phyloP scores from a whole-genome alignment of 1,140 invertebrate genomes.

The Drosophila asahinai region DNA sequence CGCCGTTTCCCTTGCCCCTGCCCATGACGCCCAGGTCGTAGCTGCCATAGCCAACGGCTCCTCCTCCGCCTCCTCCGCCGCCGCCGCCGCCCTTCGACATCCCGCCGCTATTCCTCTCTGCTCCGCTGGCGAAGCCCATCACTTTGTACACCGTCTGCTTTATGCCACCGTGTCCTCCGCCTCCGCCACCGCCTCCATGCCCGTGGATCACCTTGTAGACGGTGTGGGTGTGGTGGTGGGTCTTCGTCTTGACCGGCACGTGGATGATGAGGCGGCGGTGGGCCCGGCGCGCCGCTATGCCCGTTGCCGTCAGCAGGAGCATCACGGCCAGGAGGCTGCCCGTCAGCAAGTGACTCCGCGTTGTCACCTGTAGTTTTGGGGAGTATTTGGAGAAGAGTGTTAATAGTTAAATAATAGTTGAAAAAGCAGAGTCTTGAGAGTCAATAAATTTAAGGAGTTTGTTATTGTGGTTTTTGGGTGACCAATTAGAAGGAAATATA shows the following conservation, averaged over 20 bases:
- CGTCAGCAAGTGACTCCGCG: conserved; percentile 11
- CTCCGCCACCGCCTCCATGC: conserved; percentile 42
- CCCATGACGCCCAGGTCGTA: conserved; percentile 48
- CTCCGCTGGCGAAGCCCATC: conserved; percentile 57
- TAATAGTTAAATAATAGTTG: too few species aligned
- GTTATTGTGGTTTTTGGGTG: not conserved
- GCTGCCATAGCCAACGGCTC: conserved; percentile 24
- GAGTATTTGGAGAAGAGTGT: not conserved
- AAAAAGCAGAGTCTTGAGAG: not conserved
- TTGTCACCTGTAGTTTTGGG: not conserved
- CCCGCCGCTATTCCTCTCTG: conserved; percentile 12
- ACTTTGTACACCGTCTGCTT: conserved; percentile 78
- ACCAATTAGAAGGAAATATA: not conserved
- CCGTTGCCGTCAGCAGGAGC: conserved; percentile 52
- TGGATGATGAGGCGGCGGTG: conserved; percentile 77
- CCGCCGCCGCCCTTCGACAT: conserved; percentile 26
- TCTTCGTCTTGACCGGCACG: conserved; percentile 78
- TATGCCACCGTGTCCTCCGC: conserved; percentile 27
- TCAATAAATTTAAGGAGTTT: not conserved
- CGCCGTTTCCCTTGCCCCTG: conserved; percentile 57
- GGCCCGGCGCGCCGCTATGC: conserved; percentile 56
- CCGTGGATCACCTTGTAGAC: conserved; percentile 74
- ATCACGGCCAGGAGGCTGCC: conserved; percentile 46
- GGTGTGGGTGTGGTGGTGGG: conserved; percentile 80
- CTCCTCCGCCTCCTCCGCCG: conserved; percentile 21